Evolutionary conservation across 2,888 invertebrate genomes (phyloP), one percentile per base, ranked within the genome.

Genomic region (Malthinus seriepunctatus): DNA sequence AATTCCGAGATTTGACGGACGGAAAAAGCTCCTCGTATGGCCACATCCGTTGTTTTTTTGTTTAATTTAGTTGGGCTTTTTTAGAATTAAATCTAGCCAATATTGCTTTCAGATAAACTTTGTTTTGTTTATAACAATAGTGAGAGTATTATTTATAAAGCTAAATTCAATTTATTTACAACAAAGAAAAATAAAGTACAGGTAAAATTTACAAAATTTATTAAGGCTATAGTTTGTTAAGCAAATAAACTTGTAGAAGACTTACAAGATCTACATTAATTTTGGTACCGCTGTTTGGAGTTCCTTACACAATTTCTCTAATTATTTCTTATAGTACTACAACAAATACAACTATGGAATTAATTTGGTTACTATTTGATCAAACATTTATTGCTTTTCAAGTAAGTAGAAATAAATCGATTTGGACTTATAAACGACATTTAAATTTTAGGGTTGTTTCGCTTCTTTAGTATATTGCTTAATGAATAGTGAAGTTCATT

Each of bases 351-450:
- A 77, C 76, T 0, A 73, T 85, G 5, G 85, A 87, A 69, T 73
- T 87, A 8, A 73, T 84, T 37, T 85, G 86, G 82, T 76, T 88
- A n/a, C 84, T 86, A 68, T 82, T 82, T 56, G 88, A 88, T 72
- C 85, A 85, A 73, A 79, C 85, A 15, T 86, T 88, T 69, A 84
- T 84, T 6, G 86, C 87, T 1, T 86, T 87, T 69, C 88, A 88
- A 81, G 88, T 87, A 76, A 49, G 3, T 8, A 42, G 23, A 11
- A 8, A 32, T 23, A 5, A 23, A 4, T 23, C 1, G 15, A 42
- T 15, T 6, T n/a, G 14, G 14, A 6, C 10, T 49, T 52, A 42
- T 33, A 32, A 14, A 23, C 23, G 5, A 23, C n/a, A 4, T 42
- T 42, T 8, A 44, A 33, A 11, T 76, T 75, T 52, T 73, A 87